Conservation (phyloP, 2,888 invertebrate genomes). For the Meandrusa payeni region DNA sequence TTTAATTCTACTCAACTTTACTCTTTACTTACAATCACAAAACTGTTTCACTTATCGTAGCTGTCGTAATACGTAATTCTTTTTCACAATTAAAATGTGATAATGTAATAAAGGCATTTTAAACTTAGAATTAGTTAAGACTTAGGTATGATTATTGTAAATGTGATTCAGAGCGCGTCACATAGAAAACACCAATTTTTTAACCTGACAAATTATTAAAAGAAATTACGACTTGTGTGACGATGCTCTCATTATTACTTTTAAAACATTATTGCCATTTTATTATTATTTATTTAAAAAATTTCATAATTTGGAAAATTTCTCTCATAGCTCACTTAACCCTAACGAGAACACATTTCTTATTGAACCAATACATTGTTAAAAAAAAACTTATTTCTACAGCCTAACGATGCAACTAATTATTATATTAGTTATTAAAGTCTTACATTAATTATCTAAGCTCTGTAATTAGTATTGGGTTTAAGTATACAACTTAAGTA, state of each 20-base stretch:
- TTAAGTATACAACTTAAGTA: constrained; percentile 25
- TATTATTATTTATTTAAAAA: constrained; percentile 8
- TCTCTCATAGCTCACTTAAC: constrained; percentile 34
- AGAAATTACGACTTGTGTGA: no score
- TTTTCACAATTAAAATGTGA: constrained; percentile 19
- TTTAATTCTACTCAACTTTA: background rate
- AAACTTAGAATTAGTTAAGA: no score
- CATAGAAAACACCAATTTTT: no score
- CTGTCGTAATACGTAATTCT: constrained; percentile 2
- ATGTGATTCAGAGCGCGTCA: no score
- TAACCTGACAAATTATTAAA: no score
- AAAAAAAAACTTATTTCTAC: constrained; percentile 38
- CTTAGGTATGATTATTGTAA: no score
- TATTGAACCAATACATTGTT: constrained; percentile 41
- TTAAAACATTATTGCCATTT: constrained; percentile 20
- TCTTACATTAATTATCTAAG: constrained; percentile 47
- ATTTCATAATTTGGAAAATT: constrained; percentile 30
- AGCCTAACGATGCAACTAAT: constrained; percentile 44
- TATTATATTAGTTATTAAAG: constrained; percentile 31
- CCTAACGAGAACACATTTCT: constrained; percentile 57
- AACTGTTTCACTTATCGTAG: constrained; percentile 24
- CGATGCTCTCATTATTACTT: no score
- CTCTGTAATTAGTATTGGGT: constrained; percentile 56
- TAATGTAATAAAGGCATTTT: constrained; percentile 18
- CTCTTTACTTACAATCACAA: constrained; percentile 24